Base-by-base conservation (phyloP, 2,888 invertebrate species). In the Liopterus haemorrhoidalis region DNA sequence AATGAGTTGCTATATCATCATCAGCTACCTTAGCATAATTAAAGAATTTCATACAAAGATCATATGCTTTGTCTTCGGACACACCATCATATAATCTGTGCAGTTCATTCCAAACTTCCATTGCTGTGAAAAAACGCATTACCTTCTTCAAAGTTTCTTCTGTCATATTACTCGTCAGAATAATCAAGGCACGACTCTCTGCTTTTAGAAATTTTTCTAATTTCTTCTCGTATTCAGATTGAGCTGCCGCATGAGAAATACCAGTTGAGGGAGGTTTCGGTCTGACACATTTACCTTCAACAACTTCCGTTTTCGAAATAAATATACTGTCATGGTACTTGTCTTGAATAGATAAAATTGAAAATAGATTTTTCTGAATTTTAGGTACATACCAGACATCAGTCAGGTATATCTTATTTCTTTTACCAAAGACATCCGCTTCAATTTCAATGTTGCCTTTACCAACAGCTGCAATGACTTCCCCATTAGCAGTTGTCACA, bases 61-160 rank as follows among this genome's bases (percentile, higher is more conserved):
- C 48, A 31, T 51, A 52, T 5, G 39, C 38, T 27, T 49, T 51
- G 18, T 50, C 46, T 47, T 53, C 45, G 11, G 46, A 14, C 16
- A 31, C 46, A n/a, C 50, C 50, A 35, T 52, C 51, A 25, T 25
- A 54, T 12, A 53, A 36, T 30, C 40, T 38, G 22, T 52, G 45
- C 15, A 54, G 32, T 28, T 54, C 54, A 11, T 44, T n/a, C 53
- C 52, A 52, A n/a, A 54, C 46, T 30, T 50, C 50, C 12, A 31
- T 24, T 20, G 53, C 45, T 8, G 42, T 41, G 11, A 39, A 35
- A 38, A 50, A 43, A 16, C 53, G 42, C 49, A 53, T 50, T 6
- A 53, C 47, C 28, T 52, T 52, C 27, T 47, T n/a, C n/a, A n/a
- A n/a, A n/a, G n/a, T n/a, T n/a, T n/a, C n/a, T n/a, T n/a, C n/a